Evolutionary conservation across 2,888 invertebrate genomes (phyloP).

Genomic region (Pristionchus japonicus): DNA sequence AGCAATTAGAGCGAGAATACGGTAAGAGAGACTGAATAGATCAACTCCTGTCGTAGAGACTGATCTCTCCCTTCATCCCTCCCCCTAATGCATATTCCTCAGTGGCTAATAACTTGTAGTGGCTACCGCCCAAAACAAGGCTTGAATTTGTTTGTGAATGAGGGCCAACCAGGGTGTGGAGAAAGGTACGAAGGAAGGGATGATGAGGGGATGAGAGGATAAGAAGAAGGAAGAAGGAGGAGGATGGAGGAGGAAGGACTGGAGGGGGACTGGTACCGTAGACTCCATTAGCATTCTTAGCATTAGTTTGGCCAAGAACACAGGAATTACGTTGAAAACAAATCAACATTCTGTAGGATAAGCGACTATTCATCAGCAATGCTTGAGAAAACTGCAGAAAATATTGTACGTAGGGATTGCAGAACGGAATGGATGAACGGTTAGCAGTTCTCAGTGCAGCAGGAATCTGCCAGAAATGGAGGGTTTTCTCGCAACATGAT

Average conservation of each 20-base stretch:
- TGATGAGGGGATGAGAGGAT: constrained; percentile 6
- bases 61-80: background rate
- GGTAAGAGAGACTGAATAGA: background rate
- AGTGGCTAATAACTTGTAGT: background rate
- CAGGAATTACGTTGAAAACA: background rate
- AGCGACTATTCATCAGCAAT: background rate
- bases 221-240: background rate
- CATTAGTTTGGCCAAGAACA: too few relatives aligned
- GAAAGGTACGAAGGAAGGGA: constrained; percentile 20
- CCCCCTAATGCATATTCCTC: background rate
- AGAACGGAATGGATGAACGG: background rate
- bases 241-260: background rate
- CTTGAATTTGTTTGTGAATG: constrained; percentile 12
- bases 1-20: background rate
- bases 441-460: background rate
- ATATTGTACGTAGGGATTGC: background rate
- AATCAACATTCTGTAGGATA: background rate
- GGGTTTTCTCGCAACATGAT: too few relatives aligned
- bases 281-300: background rate
- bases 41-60: background rate
- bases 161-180: background rate
- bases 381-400: background rate
- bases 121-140: background rate
- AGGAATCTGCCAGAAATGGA: background rate
- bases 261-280: background rate